Evolutionary conservation across 92 coral and sea anemone genomes (phyloP).

Genomic region (Galaxea fascicularis): DNA sequence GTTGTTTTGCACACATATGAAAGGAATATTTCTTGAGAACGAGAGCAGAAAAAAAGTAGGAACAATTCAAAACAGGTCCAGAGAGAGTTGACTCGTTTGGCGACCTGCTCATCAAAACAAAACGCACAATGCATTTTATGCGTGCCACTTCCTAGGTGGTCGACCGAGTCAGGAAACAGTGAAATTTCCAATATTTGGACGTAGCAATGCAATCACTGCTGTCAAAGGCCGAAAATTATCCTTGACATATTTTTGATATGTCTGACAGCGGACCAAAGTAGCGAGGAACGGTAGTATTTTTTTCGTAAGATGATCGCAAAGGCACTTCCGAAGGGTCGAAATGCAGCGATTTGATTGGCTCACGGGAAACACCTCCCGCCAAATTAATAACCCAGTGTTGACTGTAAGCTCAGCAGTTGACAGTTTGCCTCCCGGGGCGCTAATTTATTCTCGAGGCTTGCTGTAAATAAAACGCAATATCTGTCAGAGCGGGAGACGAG

Average conservation of each 20-base stretch:
- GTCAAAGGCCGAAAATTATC: slow-evolving; percentile 26
- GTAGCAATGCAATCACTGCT: slow-evolving; percentile 10
- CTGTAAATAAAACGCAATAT: slow-evolving; percentile 60
- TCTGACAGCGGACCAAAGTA: slow-evolving; percentile 21
- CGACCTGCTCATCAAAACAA: slow-evolving; percentile 3
- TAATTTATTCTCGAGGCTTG: slow-evolving; percentile 73
- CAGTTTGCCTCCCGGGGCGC: slow-evolving; percentile 83
- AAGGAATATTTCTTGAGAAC: background rate
- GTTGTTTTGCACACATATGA: background rate
- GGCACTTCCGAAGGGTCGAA: slow-evolving; percentile 51
- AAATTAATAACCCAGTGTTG: slow-evolving; percentile 76
- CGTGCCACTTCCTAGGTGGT: slow-evolving; percentile 44
- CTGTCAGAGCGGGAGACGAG: slow-evolving; percentile 33
- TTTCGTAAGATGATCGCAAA: slow-evolving; percentile 38
- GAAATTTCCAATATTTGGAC: slow-evolving; percentile 33
- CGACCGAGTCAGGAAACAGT: slow-evolving; percentile 26
- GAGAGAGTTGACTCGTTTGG: background rate
- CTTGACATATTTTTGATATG: slow-evolving; percentile 34
- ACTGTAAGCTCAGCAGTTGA: slow-evolving; percentile 71
- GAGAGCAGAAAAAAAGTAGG: slow-evolving; percentile 14
- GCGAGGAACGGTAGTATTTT: slow-evolving; percentile 23
- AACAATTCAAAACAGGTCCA: background rate
- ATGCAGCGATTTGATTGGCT: slow-evolving; percentile 22
- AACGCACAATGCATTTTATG: background rate
- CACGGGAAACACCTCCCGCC: slow-evolving; percentile 59